Conservation (phyloP, 1,140 invertebrate genomes). For the Neotoxoptera formosana region DNA sequence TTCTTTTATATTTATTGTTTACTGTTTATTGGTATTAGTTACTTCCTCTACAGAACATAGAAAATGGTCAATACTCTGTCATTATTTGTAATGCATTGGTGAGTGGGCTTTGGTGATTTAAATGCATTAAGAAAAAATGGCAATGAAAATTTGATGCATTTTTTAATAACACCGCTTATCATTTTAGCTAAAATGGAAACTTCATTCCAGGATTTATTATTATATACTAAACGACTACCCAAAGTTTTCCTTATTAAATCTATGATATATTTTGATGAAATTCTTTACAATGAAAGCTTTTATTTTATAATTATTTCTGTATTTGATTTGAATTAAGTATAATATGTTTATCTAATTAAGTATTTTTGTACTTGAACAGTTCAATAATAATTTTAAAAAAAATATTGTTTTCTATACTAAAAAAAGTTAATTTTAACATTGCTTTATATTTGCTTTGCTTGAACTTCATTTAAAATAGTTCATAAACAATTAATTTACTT, state of each 20-base stretch:
- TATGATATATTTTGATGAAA: background rate
- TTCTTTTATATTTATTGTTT: conserved; percentile 36
- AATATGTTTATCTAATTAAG: background rate
- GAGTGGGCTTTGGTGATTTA: conserved; percentile 52
- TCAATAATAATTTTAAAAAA: background rate
- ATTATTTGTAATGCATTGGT: conserved; percentile 48
- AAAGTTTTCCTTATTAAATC: background rate
- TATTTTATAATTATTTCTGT: too few relatives aligned
- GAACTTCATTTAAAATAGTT: background rate
- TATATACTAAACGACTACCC: background rate
- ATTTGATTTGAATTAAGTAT: background rate
- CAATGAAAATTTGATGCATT: background rate
- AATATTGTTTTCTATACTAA: background rate
- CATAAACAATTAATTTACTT: background rate
- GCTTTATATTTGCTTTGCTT: background rate
- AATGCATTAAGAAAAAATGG: background rate
- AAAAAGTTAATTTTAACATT: background rate
- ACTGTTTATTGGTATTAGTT: conserved; percentile 46
- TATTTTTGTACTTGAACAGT: background rate
- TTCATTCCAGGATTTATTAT: background rate
- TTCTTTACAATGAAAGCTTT: background rate
- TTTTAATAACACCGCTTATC: background rate
- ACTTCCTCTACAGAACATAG: conserved; percentile 32
- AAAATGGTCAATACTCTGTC: conserved; percentile 8
- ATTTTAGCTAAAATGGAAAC: background rate